phyloP scores from a whole-genome alignment of 1,140 invertebrate species.

The Drosophila gunungcola region DNA sequence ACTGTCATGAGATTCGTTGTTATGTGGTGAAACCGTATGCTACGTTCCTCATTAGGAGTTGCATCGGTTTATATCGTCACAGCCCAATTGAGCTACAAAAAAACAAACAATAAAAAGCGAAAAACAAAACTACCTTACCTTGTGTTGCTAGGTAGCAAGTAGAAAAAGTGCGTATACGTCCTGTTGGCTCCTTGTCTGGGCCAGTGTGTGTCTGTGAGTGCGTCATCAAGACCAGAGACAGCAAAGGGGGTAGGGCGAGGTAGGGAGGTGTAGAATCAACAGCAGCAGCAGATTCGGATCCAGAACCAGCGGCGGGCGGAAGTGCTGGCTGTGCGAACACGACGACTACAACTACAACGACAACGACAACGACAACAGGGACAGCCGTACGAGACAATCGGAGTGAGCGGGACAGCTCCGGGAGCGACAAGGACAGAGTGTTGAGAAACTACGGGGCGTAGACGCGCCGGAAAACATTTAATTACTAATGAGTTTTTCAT shows the following conservation, averaged over 20 bases:
- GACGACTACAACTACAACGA: conserved; percentile 53
- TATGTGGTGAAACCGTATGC: no score
- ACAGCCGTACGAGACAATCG: conserved; percentile 11
- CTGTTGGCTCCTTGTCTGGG: conserved; percentile 8
- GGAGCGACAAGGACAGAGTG: conserved; percentile 22
- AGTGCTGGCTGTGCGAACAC: conserved; percentile 74
- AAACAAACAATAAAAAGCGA: no score
- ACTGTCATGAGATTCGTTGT: no score
- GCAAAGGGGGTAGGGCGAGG: neutral
- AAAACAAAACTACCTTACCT: conserved; percentile 9
- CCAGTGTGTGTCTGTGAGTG: conserved; percentile 11
- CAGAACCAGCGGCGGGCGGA: conserved; percentile 45
- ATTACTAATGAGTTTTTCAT: conserved; percentile 80
- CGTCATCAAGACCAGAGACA: conserved; percentile 19
- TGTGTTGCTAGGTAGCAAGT: conserved; percentile 15
- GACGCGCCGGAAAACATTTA: conserved; percentile 77
- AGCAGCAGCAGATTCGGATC: conserved; percentile 43
- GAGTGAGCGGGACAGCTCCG: conserved; percentile 4
- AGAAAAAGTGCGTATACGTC: conserved; percentile 74
- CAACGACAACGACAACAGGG: conserved; percentile 49
- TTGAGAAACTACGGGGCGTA: conserved; percentile 74
- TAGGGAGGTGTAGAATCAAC: conserved; percentile 15
- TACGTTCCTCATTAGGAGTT: no score
- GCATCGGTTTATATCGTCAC: no score
- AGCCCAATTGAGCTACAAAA: no score